phyloP scores from a whole-genome alignment of 2,113 vertebrate species.

The Catharus minimus region DNA sequence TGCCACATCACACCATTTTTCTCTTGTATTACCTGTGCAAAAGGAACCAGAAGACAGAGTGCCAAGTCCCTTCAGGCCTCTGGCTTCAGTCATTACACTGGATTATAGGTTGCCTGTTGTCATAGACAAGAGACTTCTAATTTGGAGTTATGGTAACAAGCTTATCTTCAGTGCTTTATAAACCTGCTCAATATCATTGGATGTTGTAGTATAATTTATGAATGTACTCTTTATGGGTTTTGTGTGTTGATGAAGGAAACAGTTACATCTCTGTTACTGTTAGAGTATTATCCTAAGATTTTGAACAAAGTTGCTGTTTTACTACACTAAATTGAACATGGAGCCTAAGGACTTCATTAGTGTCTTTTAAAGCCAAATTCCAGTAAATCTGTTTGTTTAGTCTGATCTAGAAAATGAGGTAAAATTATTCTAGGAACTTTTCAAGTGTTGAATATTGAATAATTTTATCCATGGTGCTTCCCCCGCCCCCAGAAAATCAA shows the following conservation, averaged over 20 bases:
- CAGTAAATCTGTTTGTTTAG: not conserved
- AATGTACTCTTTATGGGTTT: not conserved
- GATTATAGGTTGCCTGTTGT: not conserved
- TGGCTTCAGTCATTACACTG: not conserved
- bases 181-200: not conserved
- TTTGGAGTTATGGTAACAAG: not conserved
- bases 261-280: not conserved
- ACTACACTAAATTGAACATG: not conserved
- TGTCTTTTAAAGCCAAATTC: not conserved
- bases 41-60: not conserved
- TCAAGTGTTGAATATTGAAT: not conserved
- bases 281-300: not conserved
- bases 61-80: not conserved
- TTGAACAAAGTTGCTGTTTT: not conserved
- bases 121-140: not conserved
- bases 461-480: not conserved
- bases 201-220: not conserved
- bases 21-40: not conserved
- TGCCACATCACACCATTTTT: not conserved
- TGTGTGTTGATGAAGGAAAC: not conserved
- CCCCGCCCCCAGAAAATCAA: constrained; percentile 34
- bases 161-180: not conserved
- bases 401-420: not conserved
- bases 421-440: not conserved
- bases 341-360: not conserved